Evolutionary conservation across 2,888 invertebrate species (phyloP).

Genomic region (Phragmatobia fuliginosa): DNA sequence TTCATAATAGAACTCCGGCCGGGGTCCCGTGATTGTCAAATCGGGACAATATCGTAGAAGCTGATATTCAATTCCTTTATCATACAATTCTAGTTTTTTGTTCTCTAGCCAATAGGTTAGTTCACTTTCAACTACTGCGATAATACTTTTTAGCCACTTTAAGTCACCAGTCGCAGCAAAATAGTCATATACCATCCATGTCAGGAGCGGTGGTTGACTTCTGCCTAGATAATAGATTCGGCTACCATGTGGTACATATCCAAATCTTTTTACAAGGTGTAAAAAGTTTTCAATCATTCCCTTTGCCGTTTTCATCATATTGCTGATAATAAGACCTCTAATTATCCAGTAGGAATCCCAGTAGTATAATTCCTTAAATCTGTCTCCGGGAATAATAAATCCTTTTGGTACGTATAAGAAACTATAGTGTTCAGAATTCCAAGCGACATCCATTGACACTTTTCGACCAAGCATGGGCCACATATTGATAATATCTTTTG

Average conservation of each 20-base stretch:
- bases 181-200: conserved; percentile 91
- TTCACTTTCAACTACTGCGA: conserved; percentile 88
- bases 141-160: conserved; percentile 87
- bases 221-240: conserved; percentile 91
- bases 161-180: conserved; percentile 88
- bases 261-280: conserved; percentile 88
- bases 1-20: conserved; percentile 91
- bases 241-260: conserved; percentile 93
- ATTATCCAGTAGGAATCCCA: conserved; percentile 97
- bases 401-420: conserved; percentile 90
- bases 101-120: conserved; percentile 89
- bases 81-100: conserved; percentile 82
- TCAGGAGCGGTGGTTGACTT: conserved; percentile 90
- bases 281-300: conserved; percentile 94
- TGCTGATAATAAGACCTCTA: conserved; percentile 91
- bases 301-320: conserved; percentile 91
- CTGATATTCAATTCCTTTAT: conserved; percentile 84
- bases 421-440: conserved; percentile 87
- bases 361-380: conserved; percentile 93
- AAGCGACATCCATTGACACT: conserved; percentile 85
- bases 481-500: conserved; percentile 86
- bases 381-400: conserved; percentile 90
- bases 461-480: conserved; percentile 89
- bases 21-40: conserved; percentile 85
- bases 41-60: conserved; percentile 88